Percentiles rank a stretch among this genome's conserved stretches.
Evolutionary conservation across 2,113 vertebrate genomes (phyloP).

Genomic region (Calidris pygmaea): DNA sequence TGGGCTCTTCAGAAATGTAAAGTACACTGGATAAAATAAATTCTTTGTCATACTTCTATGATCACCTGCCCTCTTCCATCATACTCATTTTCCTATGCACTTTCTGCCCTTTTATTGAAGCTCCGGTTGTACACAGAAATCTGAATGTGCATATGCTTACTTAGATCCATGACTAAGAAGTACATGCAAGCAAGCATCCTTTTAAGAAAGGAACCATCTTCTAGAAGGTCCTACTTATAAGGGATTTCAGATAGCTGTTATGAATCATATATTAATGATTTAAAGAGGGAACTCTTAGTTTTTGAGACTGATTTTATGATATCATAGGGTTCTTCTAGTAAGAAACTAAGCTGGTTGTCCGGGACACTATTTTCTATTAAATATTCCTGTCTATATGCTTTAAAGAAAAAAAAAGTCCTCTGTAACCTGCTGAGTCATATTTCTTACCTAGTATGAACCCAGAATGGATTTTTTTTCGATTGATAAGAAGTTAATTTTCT

Average conservation of each 20-base stretch:
- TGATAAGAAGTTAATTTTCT: not conserved
- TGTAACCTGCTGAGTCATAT: not conserved
- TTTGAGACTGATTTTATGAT: not conserved
- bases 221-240: not conserved
- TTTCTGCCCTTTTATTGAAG: not conserved
- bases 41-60: not conserved
- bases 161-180: not conserved
- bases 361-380: not conserved
- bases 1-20: not conserved
- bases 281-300: not conserved
- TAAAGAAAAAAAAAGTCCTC: not conserved
- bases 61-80: not conserved
- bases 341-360: not conserved
- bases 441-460: not conserved
- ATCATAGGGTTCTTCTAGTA: not conserved
- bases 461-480: not conserved
- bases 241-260: not conserved
- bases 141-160: fast-evolving
- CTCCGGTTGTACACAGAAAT: not conserved
- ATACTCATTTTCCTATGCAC: not conserved
- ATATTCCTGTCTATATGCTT: not conserved
- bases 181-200: not conserved
- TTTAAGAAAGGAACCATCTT: not conserved
- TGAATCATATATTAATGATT: not conserved
- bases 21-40: not conserved